phyloP scores from a whole-genome alignment of 2,113 vertebrate genomes.

The Ondatra zibethicus region DNA sequence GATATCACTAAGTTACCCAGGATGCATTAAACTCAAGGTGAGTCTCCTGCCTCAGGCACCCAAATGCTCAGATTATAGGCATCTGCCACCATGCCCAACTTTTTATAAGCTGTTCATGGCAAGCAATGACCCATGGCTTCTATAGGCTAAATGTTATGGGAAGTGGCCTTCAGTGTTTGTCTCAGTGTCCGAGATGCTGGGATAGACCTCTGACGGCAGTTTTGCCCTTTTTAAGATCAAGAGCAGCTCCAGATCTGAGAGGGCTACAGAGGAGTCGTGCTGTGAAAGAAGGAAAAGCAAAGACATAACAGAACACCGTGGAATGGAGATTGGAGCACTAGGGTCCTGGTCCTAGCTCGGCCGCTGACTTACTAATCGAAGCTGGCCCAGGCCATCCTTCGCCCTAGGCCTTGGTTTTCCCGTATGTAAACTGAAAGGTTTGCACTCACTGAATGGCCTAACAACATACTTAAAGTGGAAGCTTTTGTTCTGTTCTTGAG shows the following conservation, averaged over 20 bases:
- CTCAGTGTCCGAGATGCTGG: conserved; percentile 68
- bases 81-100: not conserved
- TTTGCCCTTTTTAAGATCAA: conserved; percentile 82
- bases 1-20: not conserved
- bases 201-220: conserved; percentile 64
- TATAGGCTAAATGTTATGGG: not conserved
- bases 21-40: not conserved
- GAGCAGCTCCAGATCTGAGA: conserved; percentile 24
- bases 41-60: not conserved
- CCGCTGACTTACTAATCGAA: conserved; percentile 14
- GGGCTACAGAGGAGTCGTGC: not conserved
- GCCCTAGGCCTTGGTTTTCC: conserved; percentile 59
- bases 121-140: conserved; percentile 21
- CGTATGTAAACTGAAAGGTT: conserved; percentile 1
- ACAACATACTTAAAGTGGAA: conserved; percentile 3
- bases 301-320: not conserved
- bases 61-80: not conserved
- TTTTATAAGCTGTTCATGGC: not conserved
- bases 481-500: conserved; percentile 65
- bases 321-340: not conserved
- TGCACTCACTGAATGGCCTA: not conserved
- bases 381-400: not conserved
- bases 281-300: not conserved
- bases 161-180: not conserved
- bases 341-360: not conserved